These are phyloP conservation scores for Acronicta psi DNA, from an alignment of 2,888 invertebrate genomes.

Conservation along the genomic window DNA sequence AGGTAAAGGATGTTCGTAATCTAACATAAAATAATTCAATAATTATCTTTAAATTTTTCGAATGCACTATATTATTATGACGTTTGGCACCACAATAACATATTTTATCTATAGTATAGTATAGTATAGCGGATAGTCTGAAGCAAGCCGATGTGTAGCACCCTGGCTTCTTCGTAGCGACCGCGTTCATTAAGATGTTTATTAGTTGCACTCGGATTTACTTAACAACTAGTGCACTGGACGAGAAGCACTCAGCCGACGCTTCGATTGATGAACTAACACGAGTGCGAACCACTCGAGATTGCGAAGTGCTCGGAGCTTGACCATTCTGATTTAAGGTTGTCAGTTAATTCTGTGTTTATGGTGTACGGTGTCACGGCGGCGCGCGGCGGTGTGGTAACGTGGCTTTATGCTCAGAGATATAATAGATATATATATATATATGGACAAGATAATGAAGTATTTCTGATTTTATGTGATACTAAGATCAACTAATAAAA, in stretches of 20 bases:
- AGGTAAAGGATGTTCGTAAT: too few species aligned
- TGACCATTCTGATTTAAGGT: constrained; percentile 13
- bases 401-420: too few species aligned
- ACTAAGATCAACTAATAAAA: too few species aligned
- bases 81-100: too few species aligned
- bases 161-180: neutral
- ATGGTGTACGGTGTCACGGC: too few species aligned
- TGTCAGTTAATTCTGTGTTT: constrained; percentile 23
- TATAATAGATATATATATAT: too few species aligned
- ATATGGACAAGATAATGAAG: too few species aligned
- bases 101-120: neutral
- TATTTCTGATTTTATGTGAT: too few species aligned
- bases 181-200: constrained; percentile 18
- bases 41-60: too few species aligned
- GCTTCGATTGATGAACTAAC: constrained; percentile 10
- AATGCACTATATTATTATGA: too few species aligned
- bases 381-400: too few species aligned
- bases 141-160: neutral
- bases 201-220: constrained; percentile 15
- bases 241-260: neutral
- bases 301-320: constrained; percentile 18
- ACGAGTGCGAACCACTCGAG: constrained; percentile 18
- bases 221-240: constrained; percentile 6
- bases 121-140: neutral
- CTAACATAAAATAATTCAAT: too few species aligned